Conservation (phyloP, 2,113 vertebrate species). For the Phycodurus eques region DNA sequence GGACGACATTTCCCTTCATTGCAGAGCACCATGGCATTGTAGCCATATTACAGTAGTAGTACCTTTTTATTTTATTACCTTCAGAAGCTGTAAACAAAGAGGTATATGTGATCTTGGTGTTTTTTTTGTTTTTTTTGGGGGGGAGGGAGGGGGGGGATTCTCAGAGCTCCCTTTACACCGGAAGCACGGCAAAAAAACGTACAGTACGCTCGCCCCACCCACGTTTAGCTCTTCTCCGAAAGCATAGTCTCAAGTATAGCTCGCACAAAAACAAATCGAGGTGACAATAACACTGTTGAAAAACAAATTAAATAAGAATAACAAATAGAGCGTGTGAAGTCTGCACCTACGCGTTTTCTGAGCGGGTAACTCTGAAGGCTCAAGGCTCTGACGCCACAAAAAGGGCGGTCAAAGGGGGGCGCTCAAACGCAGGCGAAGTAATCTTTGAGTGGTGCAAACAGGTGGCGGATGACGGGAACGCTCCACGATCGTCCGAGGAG, state of each 20-base stretch:
- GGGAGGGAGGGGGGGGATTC: constrained; percentile 71
- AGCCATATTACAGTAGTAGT: constrained; percentile 97
- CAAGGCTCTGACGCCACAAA: constrained; percentile 56
- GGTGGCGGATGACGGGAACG: constrained; percentile 96
- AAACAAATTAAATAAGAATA: constrained; percentile 88
- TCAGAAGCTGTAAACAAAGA: constrained; percentile 98
- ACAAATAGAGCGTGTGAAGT: constrained; percentile 83
- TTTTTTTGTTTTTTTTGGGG: constrained; percentile 10
- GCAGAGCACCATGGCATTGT: constrained; percentile 94
- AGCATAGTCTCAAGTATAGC: constrained; percentile 79
- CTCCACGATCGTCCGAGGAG: constrained; percentile 97
- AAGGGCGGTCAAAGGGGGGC: neutral
- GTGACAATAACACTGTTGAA: constrained; percentile 91
- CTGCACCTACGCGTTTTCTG: constrained; percentile 75
- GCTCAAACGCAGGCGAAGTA: constrained; percentile 94
- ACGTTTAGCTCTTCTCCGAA: constrained; percentile 57
- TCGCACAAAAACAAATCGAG: constrained; percentile 80
- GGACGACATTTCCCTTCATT: constrained; percentile 86
- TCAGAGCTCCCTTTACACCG: constrained; percentile 83
- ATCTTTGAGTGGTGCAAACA: constrained; percentile 98
- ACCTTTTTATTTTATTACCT: constrained; percentile 79
- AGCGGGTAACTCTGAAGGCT: constrained; percentile 62
- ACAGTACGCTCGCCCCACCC: constrained; percentile 31
- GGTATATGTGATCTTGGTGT: constrained; percentile 88
- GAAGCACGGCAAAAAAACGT: constrained; percentile 45